Evolutionary conservation across 2,888 invertebrate species (phyloP).

Genomic region (Ormyrus rosae): DNA sequence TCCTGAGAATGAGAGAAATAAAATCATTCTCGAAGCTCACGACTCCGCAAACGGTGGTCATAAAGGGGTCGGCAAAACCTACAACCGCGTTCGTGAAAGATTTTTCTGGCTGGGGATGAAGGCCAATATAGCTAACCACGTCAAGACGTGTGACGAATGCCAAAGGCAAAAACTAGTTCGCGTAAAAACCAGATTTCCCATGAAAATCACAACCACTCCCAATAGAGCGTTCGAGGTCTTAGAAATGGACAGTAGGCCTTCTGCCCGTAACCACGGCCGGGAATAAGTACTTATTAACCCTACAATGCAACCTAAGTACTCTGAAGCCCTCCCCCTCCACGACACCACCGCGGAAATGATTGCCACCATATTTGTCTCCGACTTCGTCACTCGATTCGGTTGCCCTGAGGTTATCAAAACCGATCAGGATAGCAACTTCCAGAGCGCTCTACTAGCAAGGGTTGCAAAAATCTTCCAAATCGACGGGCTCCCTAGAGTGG

Average conservation of each 20-base stretch:
- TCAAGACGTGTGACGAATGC: slow-evolving; percentile 54
- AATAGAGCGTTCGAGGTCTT: slow-evolving; percentile 53
- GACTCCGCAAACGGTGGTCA: slow-evolving; percentile 14
- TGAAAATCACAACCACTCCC: slow-evolving; percentile 55
- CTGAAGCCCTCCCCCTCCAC: background rate
- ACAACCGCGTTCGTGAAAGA: slow-evolving; percentile 37
- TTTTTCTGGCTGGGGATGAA: slow-evolving; percentile 45
- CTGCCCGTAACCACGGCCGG: slow-evolving; percentile 42
- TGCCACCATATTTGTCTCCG: background rate
- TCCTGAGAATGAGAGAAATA: too few relatives aligned
- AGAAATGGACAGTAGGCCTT: slow-evolving; percentile 60
- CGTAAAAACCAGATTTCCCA: slow-evolving; percentile 46
- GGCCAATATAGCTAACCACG: slow-evolving; percentile 13
- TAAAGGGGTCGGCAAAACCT: slow-evolving; percentile 37
- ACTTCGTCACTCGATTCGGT: background rate
- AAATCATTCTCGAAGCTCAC: slow-evolving; percentile 1
- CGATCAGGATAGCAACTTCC: too few relatives aligned
- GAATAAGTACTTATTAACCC: background rate
- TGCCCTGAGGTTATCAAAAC: too few relatives aligned
- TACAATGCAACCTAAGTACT: background rate
- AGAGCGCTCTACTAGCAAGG: too few relatives aligned
- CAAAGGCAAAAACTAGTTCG: slow-evolving; percentile 55
- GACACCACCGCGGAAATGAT: background rate
- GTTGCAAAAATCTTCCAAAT: too few relatives aligned
- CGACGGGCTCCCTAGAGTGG: background rate